A percentile compares a stretch with the other conserved stretches of the same genome.
Evolutionary conservation across 2,797 vertebrate genomes (phyloP).

Genomic region (Amniataba percoides): DNA sequence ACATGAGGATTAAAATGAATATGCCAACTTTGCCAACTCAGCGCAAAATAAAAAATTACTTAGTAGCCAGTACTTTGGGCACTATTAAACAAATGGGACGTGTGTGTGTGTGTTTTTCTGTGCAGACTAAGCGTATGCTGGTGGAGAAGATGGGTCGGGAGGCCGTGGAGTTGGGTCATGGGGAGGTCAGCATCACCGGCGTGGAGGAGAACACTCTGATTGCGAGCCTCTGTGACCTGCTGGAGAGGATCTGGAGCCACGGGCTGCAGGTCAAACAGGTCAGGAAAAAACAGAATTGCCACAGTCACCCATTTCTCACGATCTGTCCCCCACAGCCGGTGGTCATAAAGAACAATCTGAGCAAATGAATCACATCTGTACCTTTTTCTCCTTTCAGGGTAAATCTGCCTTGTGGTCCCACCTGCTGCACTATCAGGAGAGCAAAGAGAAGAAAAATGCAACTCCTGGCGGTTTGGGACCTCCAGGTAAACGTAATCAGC

Average conservation of each 20-base stretch:
- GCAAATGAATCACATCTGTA: neutral
- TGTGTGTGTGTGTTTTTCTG: conserved; percentile 12
- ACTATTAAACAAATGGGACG: too few relatives aligned
- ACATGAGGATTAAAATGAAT: neutral
- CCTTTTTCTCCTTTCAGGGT: conserved; percentile 83
- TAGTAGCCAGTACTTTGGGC: too few relatives aligned
- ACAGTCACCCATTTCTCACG: neutral
- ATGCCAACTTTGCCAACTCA: too few relatives aligned
- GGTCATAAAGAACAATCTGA: neutral
- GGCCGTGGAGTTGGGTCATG: conserved; percentile 97
- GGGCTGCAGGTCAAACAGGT: conserved; percentile 99
- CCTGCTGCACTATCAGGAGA: conserved; percentile 96
- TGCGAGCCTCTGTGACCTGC: conserved; percentile 96
- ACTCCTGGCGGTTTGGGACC: conserved; percentile 91
- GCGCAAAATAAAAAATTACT: too few relatives aligned
- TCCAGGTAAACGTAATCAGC: conserved; percentile 85
- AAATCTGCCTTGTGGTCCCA: conserved; percentile 99
- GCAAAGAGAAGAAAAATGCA: conserved; percentile 92
- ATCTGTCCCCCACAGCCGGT: neutral
- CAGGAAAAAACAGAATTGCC: conserved; percentile 45
- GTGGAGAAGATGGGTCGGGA: conserved; percentile 99
- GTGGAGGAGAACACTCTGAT: conserved; percentile 99
- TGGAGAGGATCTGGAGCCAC: conserved; percentile 99
- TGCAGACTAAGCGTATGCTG: conserved; percentile 97
- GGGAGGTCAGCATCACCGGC: conserved; percentile 98